Evolutionary conservation across 2,888 invertebrate genomes (phyloP), one percentile per base, ranked within the genome.

Genomic region (Erannis defoliaria): DNA sequence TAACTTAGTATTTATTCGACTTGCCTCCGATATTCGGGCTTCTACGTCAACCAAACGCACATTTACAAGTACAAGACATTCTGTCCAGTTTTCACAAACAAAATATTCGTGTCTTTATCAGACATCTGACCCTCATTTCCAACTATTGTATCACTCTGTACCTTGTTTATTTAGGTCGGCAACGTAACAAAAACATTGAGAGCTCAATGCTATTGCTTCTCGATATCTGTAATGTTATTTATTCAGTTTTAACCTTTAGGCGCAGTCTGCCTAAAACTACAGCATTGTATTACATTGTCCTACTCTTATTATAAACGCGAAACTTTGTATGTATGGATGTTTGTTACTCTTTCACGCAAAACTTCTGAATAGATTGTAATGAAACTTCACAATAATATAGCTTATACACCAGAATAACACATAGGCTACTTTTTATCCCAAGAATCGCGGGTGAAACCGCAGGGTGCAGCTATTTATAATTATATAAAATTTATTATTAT

Each of bases 81-180:
- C 6, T n/a, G 26, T 35, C 23, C 45, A 57, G 40, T 42, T 60
- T 55, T 35, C 19, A 48, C 19, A 42, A 49, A 55, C 54, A 56
- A 57, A 62, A 62, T 56, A 62, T 56, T 53, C 48, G 33, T 62
- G 54, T 62, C 62, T 53, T 12, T 14, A 23, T 29, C 45, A 51
- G 54, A 54, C 37, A 63, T 63, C 55, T 48, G 45, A 59, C 55
- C 55, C 60, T 51, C 50, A 58, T 59, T 55, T 29, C 38, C 45
- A 43, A 54, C 55, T 54, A 53, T 48, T 48, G 57, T 55, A 59
- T 59, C 59, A 55, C 26, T 50, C 23, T n/a, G 40, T 45, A 35
- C 19, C 51, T 58, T 65, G 62, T 63, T 64, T 67, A 60, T 61
- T 63, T 62, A 65, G 64, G 67, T 42, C 55, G 56, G 56, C 40